Evolutionary conservation across 2,888 invertebrate species (phyloP), one percentile per base, ranked within the genome.

Genomic region (Geotrupes spiniger): DNA sequence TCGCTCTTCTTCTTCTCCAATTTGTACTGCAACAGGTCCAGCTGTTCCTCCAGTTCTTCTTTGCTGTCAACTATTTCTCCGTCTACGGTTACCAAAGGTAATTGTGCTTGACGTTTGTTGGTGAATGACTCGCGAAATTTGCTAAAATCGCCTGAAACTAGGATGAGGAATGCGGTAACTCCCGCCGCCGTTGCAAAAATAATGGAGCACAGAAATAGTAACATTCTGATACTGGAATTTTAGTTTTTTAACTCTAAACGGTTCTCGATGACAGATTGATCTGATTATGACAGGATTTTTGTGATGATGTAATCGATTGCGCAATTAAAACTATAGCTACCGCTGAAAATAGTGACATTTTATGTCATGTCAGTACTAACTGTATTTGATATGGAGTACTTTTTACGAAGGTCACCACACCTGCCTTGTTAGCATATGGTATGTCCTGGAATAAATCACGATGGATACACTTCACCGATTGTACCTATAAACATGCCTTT

Each of bases 41-140:
- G 27, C 39, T 69, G 65, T 17, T 61, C 60, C 29, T 68, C 67
- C 39, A 72, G 33, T 16, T 71, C 70, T 46, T 69, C 69, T 1
- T 64, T 62, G 0, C 63, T 61, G 25, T 64, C 59, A 2, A 69
- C 57, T 1, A 69, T 40, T 11, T 46, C 47, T 4, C 57, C 58
- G 16, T 55, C 48, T 28, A 44, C 31, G 10, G 51, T 58, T 37
- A 47, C 48, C 12, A 70, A 54, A 6, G 70, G 69, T 3, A 68
- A 40, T 28, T 42, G 46, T 11, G 15, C 9, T 9, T 12, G 28
- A 10, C 29, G 26, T 46, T 33, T 52, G 1, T 15, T 33, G 39
- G 40, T 29, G 46, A 61, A 52, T 5, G 49, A 49, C 8, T 56
- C 56, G 15, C 60, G 61, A 41, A 67, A 63, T 10, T 60, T 59